Evolutionary conservation across 2,113 vertebrate genomes (phyloP).

Genomic region (Cathartes aura): DNA sequence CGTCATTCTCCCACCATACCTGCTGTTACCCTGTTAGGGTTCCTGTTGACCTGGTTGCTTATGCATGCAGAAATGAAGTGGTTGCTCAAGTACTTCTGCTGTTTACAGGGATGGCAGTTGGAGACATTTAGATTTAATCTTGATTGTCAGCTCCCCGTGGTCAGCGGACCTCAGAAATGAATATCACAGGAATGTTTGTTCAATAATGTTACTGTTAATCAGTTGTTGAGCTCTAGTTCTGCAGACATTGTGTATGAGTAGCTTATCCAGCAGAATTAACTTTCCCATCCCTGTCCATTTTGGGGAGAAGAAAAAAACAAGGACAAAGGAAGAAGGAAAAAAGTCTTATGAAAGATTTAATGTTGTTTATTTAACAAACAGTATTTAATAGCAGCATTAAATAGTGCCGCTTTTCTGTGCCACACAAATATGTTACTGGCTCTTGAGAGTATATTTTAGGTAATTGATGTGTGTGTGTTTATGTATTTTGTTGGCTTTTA

Average conservation of each 20-base stretch:
- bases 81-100: not conserved
- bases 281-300: not conserved
- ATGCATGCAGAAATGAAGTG: not conserved
- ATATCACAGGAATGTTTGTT: not conserved
- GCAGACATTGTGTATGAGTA: not conserved
- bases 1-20: not conserved
- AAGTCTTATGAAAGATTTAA: not conserved
- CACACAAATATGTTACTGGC: not conserved
- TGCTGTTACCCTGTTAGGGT: not conserved
- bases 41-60: not conserved
- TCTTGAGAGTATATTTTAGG: not conserved
- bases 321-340: not conserved
- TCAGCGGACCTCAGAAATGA: not conserved
- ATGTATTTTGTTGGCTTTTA: not conserved
- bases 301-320: not conserved
- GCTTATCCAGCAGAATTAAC: not conserved
- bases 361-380: not conserved
- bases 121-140: not conserved
- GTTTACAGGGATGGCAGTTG: not conserved
- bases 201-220: not conserved
- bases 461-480: not conserved
- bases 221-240: not conserved
- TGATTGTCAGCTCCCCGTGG: not conserved
- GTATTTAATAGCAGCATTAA: not conserved
- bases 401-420: not conserved